These are phyloP conservation scores for Megathymus violae DNA, from an alignment of 1,140 invertebrate species.

Conservation along the genomic window DNA sequence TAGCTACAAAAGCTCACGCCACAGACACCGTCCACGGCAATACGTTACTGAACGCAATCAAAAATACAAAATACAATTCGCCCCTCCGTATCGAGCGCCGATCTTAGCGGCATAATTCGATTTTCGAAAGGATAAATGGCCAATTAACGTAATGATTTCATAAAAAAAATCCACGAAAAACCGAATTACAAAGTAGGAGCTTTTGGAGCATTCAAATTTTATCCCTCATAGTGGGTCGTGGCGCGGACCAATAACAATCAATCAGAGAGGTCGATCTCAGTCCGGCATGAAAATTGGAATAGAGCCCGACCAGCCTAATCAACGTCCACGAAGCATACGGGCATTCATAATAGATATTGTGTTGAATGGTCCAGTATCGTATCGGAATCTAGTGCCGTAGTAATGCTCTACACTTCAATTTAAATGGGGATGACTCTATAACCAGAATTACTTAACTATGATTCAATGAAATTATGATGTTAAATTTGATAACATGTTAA, in stretches of 20 bases:
- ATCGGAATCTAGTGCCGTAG: slow-evolving; percentile 53
- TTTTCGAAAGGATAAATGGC: slow-evolving; percentile 36
- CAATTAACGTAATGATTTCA: slow-evolving; percentile 28
- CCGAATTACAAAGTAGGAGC: slow-evolving; percentile 23
- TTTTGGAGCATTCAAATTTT: slow-evolving; percentile 38
- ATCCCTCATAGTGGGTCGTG: slow-evolving; percentile 36
- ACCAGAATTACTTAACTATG: no score
- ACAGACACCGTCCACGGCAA: slow-evolving; percentile 21
- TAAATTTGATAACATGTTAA: no score
- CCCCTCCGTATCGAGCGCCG: slow-evolving; percentile 16
- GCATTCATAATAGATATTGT: slow-evolving; percentile 71
- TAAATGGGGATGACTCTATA: slow-evolving; percentile 48
- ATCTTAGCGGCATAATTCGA: slow-evolving; percentile 30
- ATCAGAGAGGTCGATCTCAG: slow-evolving; percentile 57
- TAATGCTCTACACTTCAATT: slow-evolving; percentile 51
- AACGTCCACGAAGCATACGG: slow-evolving; percentile 54
- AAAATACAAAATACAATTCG: slow-evolving; percentile 35
- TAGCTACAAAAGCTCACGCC: slow-evolving; percentile 66
- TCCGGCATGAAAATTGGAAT: slow-evolving; percentile 71
- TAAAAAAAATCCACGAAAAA: slow-evolving; percentile 27
- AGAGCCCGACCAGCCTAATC: slow-evolving; percentile 62
- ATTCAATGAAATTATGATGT: no score
- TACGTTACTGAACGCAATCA: slow-evolving; percentile 31
- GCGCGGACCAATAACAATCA: slow-evolving; percentile 62
- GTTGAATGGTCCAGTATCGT: slow-evolving; percentile 63